A percentile compares a stretch with the other conserved stretches of the same genome.
phyloP scores from a whole-genome alignment of 2,888 invertebrate genomes.

The Apomyelois bistriatella region DNA sequence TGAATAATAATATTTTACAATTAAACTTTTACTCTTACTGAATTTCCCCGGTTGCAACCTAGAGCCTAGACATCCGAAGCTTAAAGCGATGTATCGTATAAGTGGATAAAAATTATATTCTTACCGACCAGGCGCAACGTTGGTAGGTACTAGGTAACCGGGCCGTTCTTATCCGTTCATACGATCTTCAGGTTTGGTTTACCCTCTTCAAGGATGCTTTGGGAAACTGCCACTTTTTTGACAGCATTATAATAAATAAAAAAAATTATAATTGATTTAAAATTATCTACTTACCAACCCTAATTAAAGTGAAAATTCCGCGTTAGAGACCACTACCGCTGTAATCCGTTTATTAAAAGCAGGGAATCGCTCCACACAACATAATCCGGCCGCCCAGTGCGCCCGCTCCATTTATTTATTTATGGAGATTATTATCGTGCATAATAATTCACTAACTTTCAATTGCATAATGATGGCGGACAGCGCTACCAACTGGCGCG shows the following conservation, averaged over 20 bases:
- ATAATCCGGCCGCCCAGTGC: conserved; percentile 46
- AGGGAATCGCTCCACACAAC: conserved; percentile 29
- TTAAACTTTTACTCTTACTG: no score
- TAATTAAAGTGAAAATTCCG: conserved; percentile 6
- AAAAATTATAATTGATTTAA: background rate
- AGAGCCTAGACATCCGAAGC: no score
- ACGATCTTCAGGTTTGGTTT: no score
- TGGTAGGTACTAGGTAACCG: no score
- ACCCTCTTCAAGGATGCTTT: no score
- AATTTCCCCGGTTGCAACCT: no score
- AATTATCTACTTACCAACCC: background rate
- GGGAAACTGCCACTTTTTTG: no score
- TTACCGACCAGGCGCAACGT: no score
- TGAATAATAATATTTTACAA: no score
- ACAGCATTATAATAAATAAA: background rate
- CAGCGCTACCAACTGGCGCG: conserved; percentile 60
- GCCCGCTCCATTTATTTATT: conserved; percentile 67
- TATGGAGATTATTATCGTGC: conserved; percentile 75
- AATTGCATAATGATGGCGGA: conserved; percentile 78
- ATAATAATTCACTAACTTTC: conserved; percentile 76
- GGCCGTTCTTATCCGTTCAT: no score
- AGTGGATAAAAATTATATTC: no score
- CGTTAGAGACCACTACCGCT: background rate
- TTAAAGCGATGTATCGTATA: no score
- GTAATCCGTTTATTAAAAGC: conserved; percentile 13